A percentile compares a stretch with the other conserved stretches of the same genome.
These are phyloP conservation scores for Meteorus sp. DNA, from an alignment of 1,140 invertebrate species.

Conservation along the genomic window DNA sequence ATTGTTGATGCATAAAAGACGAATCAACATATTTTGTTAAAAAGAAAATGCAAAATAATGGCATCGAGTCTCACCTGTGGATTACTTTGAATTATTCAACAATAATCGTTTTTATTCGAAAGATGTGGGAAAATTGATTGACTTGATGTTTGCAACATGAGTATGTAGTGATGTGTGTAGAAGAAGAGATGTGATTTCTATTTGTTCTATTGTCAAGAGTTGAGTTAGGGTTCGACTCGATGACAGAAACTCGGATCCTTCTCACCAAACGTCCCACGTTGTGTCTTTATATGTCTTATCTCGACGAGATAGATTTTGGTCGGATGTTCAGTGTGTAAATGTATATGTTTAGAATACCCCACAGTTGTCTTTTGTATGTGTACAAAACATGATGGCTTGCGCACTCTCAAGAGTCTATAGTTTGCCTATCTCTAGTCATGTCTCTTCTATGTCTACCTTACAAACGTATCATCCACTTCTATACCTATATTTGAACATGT, in stretches of 20 bases:
- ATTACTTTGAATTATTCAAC: no score
- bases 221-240: slow-evolving; percentile 49
- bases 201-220: slow-evolving; percentile 39
- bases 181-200: slow-evolving; percentile 11
- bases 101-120: no score
- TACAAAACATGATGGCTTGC: no score
- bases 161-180: neutral
- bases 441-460: slow-evolving; percentile 10
- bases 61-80: no score
- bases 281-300: slow-evolving; percentile 23
- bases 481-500: slow-evolving; percentile 13
- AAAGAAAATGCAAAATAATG: no score
- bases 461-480: slow-evolving; percentile 22
- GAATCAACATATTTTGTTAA: no score
- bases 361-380: neutral
- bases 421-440: slow-evolving; percentile 20
- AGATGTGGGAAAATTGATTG: no score
- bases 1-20: no score
- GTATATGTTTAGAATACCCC: neutral
- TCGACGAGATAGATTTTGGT: slow-evolving; percentile 23
- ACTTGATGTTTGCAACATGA: neutral
- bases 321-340: slow-evolving; percentile 18
- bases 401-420: no score
- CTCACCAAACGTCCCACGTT: neutral
- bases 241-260: slow-evolving; percentile 1